These are phyloP conservation scores for Willisornis vidua DNA, from an alignment of 2,113 vertebrate species.

Conservation along the genomic window DNA sequence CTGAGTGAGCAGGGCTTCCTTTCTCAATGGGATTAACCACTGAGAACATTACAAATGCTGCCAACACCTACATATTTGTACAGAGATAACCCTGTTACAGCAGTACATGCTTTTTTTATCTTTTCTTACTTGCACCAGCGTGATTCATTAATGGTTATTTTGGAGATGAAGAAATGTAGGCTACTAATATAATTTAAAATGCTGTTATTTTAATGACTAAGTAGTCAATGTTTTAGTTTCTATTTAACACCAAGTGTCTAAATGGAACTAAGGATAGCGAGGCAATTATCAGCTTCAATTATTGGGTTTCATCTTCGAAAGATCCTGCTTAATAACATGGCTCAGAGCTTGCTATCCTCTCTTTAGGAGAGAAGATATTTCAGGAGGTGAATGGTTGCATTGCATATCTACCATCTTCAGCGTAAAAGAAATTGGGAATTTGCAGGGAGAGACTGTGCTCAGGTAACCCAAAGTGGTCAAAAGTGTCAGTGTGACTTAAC, in stretches of 20 bases:
- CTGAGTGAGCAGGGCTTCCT: not conserved
- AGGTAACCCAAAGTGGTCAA: not conserved
- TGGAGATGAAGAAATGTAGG: slow-evolving; percentile 61
- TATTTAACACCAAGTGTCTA: slow-evolving; percentile 37
- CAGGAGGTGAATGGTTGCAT: not conserved
- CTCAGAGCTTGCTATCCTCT: not conserved
- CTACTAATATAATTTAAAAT: slow-evolving; percentile 68
- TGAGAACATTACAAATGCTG: slow-evolving; percentile 13
- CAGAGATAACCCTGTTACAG: slow-evolving; percentile 67
- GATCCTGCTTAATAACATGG: not conserved
- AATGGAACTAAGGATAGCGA: slow-evolving; percentile 36
- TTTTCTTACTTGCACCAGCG: slow-evolving; percentile 72
- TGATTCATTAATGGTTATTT: slow-evolving; percentile 77
- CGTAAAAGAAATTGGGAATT: not conserved
- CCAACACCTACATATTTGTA: slow-evolving; percentile 71
- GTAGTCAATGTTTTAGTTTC: slow-evolving; percentile 19
- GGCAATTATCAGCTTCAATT: slow-evolving; percentile 40
- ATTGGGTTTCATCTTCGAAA: slow-evolving; percentile 40
- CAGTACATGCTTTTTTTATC: slow-evolving; percentile 68
- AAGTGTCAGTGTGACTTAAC: not conserved
- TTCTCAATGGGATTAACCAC: slow-evolving; percentile 47
- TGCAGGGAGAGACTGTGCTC: not conserved
- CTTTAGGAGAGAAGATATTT: not conserved
- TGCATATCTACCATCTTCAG: not conserved
- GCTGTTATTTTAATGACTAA: slow-evolving; percentile 55